Conservation (phyloP, 2,113 vertebrate species). For the Prietella phreatophila region DNA sequence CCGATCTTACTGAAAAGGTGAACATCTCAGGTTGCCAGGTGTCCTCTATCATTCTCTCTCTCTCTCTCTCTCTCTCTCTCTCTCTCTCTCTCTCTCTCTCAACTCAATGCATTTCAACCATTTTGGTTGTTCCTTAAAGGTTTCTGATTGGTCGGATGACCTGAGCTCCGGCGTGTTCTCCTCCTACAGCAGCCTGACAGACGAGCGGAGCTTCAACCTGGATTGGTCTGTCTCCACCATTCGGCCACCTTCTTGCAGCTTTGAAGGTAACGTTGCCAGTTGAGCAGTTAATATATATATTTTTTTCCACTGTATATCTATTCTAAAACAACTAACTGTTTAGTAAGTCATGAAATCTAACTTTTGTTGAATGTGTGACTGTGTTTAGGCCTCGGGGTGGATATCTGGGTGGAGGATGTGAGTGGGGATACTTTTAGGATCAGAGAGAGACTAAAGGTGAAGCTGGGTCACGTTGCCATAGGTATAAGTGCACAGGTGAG, state of each 20-base stretch:
- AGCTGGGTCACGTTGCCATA: conserved; percentile 87
- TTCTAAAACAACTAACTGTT: background rate
- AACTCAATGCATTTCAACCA: background rate
- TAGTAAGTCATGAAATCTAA: background rate
- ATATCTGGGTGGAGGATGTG: conserved; percentile 86
- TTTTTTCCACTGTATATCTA: background rate
- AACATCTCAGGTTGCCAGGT: background rate
- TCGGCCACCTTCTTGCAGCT: conserved; percentile 73
- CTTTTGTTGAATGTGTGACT: background rate
- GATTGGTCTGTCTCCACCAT: conserved; percentile 75
- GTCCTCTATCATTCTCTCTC: background rate
- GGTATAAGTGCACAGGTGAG: conserved; percentile 94
- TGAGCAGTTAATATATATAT: background rate
- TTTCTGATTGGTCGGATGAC: conserved; percentile 84
- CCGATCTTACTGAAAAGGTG: conserved; percentile 77
- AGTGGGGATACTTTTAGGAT: conserved; percentile 87
- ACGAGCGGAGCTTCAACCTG: conserved; percentile 74
- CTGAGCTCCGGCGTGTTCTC: conserved; percentile 93
- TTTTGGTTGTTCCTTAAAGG: conserved; percentile 63
- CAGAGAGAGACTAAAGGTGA: conserved; percentile 82
- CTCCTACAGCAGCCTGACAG: conserved; percentile 83
- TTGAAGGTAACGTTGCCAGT: conserved; percentile 75
- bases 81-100: background rate
- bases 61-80: background rate
- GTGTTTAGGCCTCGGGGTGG: conserved; percentile 75